Evolutionary conservation across 2,888 invertebrate species (phyloP).

Genomic region (Rhorus exstirpatorius): DNA sequence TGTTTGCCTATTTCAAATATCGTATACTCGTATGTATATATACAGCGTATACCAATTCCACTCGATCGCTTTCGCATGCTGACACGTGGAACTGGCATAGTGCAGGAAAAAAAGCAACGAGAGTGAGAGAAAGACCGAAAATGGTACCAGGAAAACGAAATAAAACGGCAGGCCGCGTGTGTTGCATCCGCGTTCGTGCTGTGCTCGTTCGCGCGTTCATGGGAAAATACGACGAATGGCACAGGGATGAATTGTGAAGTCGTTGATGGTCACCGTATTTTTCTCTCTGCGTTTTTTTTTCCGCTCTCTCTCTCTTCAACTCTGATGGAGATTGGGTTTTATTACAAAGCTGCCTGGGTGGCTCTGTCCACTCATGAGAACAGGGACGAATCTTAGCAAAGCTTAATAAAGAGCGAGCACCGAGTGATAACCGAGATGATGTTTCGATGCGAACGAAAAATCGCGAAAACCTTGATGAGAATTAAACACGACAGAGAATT

Average conservation of each 20-base stretch:
- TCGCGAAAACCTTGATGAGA: too few relatives aligned
- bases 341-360: conserved; percentile 48
- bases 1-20: conserved; percentile 5
- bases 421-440: conserved; percentile 36
- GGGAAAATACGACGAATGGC: conserved; percentile 32
- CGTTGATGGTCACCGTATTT: conserved; percentile 40
- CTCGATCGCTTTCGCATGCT: conserved; percentile 55
- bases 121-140: conserved; percentile 27
- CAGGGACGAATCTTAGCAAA: conserved; percentile 43
- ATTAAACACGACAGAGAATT: too few relatives aligned
- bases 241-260: conserved; percentile 35
- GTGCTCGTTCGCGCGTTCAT: conserved; percentile 49
- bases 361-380: conserved; percentile 36
- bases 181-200: conserved; percentile 43
- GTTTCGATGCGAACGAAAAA: too few relatives aligned
- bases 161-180: conserved; percentile 40
- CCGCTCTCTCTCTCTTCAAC: conserved; percentile 8
- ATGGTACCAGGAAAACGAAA: conserved; percentile 27
- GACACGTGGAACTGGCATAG: conserved; percentile 33
- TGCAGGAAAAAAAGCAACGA: neutral
- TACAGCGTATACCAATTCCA: conserved; percentile 31
- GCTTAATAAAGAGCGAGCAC: conserved; percentile 43
- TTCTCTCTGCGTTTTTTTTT: conserved; percentile 7
- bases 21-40: conserved; percentile 13
- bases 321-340: conserved; percentile 43